These are phyloP conservation scores for Scolopax bukidnonensis DNA, from an alignment of 2,797 vertebrate species.

Conservation along the genomic window DNA sequence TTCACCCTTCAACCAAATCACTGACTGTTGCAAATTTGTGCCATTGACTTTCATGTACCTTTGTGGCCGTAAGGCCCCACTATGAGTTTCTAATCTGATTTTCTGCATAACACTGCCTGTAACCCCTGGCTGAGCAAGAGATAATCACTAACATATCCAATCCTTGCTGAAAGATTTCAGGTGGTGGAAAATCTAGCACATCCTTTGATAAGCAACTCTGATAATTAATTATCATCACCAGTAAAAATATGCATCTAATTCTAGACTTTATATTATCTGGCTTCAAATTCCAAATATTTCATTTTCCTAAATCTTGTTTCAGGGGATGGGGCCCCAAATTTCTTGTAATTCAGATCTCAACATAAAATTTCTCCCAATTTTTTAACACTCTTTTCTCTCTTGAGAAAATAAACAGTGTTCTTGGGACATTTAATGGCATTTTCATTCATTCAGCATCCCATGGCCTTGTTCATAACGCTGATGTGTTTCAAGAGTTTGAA, in stretches of 20 bases:
- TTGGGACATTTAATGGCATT: not conserved
- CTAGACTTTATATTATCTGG: not conserved
- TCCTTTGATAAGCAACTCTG: not conserved
- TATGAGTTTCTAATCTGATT: slow-evolving; percentile 46
- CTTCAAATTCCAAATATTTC: not conserved
- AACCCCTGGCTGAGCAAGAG: not conserved
- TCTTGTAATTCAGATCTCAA: not conserved
- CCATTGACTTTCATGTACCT: slow-evolving; percentile 24
- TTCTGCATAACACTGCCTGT: not conserved
- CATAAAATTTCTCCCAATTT: not conserved
- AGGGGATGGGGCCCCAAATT: fast-evolving
- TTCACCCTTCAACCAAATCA: not conserved
- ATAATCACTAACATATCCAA: slow-evolving; percentile 11
- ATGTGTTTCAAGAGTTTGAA: not conserved
- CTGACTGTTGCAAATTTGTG: slow-evolving; percentile 32
- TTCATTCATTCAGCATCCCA: not conserved
- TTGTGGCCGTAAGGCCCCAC: not conserved
- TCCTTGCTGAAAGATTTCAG: not conserved
- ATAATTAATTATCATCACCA: not conserved
- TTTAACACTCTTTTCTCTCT: not conserved
- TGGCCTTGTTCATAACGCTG: not conserved
- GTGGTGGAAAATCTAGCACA: not conserved
- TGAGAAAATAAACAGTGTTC: not conserved
- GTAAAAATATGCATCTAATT: not conserved
- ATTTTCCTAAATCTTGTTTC: not conserved